A percentile compares a stretch with the other conserved stretches of the same genome.
phyloP scores from a whole-genome alignment of 1,140 invertebrate species.

The Papilio polytes region DNA sequence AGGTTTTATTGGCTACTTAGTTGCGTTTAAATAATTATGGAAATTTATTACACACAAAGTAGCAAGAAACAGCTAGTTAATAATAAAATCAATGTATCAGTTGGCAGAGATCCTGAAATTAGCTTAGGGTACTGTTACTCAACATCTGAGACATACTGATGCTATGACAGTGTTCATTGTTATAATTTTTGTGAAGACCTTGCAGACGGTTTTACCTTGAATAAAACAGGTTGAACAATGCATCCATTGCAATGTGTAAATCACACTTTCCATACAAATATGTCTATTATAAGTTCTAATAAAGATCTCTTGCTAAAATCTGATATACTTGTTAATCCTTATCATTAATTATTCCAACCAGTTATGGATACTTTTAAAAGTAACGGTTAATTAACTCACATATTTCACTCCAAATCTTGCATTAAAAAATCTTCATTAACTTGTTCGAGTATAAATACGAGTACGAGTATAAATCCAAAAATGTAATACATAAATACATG shows the following conservation, averaged over 20 bases:
- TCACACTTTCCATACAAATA: background rate
- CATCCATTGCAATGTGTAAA: background rate
- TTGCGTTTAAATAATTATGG: no score
- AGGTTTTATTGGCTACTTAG: background rate
- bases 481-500: no score
- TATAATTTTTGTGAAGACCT: conserved; percentile 3
- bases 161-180: background rate
- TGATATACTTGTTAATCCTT: background rate
- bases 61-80: no score
- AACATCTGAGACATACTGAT: conserved; percentile 13
- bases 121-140: background rate
- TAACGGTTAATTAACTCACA: no score
- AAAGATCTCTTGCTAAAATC: background rate
- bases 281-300: background rate
- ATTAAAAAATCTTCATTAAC: no score
- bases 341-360: background rate
- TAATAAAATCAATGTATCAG: background rate
- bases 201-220: background rate
- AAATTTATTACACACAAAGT: no score
- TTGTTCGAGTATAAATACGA: no score
- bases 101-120: background rate
- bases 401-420: no score
- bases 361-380: background rate
- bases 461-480: no score
- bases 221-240: conserved; percentile 9